Evolutionary conservation across 2,797 vertebrate genomes (phyloP).

Genomic region (Merluccius polli): DNA sequence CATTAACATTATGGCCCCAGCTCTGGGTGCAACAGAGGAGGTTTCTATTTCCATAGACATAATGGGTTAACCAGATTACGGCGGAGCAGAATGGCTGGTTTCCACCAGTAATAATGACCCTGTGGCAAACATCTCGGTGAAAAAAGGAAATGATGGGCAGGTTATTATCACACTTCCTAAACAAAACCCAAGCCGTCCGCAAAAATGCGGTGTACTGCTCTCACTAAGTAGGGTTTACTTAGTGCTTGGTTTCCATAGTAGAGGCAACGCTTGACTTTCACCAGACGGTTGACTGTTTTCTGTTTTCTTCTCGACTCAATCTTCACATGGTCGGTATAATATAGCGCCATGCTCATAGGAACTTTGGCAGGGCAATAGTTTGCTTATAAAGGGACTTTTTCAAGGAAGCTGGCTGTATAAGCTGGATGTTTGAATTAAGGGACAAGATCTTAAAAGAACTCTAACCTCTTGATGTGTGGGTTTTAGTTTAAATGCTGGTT

Average conservation of each 20-base stretch:
- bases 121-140: conserved; percentile 32
- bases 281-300: not conserved
- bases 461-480: too few relatives aligned
- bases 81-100: conserved; percentile 16
- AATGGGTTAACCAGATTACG: conserved; percentile 29
- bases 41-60: conserved; percentile 31
- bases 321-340: not conserved
- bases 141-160: conserved; percentile 1
- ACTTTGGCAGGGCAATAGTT: not conserved
- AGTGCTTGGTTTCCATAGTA: not conserved
- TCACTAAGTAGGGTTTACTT: conserved; percentile 3
- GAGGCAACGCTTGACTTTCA: not conserved
- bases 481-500: too few relatives aligned
- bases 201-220: not conserved
- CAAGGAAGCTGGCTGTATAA: not conserved
- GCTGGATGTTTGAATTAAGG: too few relatives aligned
- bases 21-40: conserved; percentile 26
- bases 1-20: conserved; percentile 21
- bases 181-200: not conserved
- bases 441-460: too few relatives aligned
- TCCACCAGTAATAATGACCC: conserved; percentile 26
- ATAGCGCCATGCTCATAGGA: not conserved
- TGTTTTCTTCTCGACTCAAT: not conserved
- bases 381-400: not conserved
- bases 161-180: conserved; percentile 5